phyloP scores from a whole-genome alignment of 2,113 vertebrate species.

The Thomomys bottae region DNA sequence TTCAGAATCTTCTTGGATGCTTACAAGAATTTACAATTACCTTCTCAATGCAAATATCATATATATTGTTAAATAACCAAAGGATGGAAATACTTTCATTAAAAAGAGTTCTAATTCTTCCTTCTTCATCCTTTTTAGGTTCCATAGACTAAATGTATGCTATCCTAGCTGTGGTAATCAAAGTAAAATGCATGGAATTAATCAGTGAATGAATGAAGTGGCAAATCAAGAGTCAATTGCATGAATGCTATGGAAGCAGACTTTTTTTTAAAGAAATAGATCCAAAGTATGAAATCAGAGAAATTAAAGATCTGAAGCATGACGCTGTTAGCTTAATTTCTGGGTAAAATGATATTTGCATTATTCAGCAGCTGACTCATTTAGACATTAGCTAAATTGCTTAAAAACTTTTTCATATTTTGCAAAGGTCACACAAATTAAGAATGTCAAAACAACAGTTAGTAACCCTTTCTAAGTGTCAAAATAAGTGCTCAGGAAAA shows the following conservation, averaged over 20 bases:
- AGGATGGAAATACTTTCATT: neutral
- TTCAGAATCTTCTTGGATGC: neutral
- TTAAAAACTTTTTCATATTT: slow-evolving; percentile 60
- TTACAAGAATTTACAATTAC: neutral
- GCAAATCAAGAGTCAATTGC: neutral
- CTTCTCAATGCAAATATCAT: neutral
- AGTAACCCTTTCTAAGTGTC: slow-evolving; percentile 35
- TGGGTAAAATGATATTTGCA: slow-evolving; percentile 22
- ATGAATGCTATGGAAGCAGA: slow-evolving; percentile 30
- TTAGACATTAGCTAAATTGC: slow-evolving; percentile 36
- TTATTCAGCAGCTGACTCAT: slow-evolving; percentile 61
- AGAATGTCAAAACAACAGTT: slow-evolving; percentile 73
- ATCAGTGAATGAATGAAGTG: slow-evolving; percentile 37
- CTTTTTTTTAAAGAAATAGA: neutral
- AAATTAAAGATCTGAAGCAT: neutral
- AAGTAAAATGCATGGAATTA: slow-evolving; percentile 51
- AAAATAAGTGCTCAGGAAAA: slow-evolving; percentile 54
- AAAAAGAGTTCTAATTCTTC: neutral
- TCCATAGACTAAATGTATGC: neutral
- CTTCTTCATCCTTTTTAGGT: neutral
- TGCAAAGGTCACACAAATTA: slow-evolving; percentile 69
- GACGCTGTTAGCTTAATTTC: neutral
- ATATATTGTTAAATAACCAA: neutral
- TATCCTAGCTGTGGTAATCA: slow-evolving; percentile 33
- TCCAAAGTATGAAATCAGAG: neutral